Conservation (phyloP, 1,140 invertebrate genomes). For the Caenorhabditis briggsae region DNA sequence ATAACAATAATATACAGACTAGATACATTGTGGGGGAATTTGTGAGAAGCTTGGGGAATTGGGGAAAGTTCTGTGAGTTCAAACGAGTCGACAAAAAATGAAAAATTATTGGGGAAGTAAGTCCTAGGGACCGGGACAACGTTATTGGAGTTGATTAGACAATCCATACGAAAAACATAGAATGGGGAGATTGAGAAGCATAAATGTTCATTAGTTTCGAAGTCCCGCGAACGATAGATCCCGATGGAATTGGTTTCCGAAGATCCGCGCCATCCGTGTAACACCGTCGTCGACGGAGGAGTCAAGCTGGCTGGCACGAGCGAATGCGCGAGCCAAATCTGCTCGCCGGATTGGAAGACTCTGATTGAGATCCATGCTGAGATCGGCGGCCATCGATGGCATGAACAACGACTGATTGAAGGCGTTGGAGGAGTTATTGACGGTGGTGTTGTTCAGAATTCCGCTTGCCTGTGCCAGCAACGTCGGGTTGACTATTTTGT, state of each 20-base stretch:
- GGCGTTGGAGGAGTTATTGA: neutral
- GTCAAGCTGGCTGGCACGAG: neutral
- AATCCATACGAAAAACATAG: conserved; percentile 18
- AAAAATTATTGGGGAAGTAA: conserved; percentile 32
- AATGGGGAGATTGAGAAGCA: neutral
- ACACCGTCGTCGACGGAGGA: neutral
- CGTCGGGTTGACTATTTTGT: conserved; percentile 11
- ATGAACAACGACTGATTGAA: conserved; percentile 30
- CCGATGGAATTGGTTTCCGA: conserved; percentile 30
- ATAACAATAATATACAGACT: conserved; percentile 56
- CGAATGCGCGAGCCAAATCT: conserved; percentile 12
- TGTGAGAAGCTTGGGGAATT: neutral
- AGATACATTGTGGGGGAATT: conserved; percentile 21
- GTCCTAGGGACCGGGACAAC: conserved; percentile 19
- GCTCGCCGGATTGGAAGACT: conserved; percentile 22
- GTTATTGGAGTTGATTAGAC: conserved; percentile 49
- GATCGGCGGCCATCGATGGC: neutral
- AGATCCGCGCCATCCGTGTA: neutral
- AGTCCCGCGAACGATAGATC: neutral
- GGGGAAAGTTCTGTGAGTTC: no score
- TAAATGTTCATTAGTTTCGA: neutral
- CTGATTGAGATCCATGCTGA: conserved; percentile 29
- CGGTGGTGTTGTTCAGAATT: neutral
- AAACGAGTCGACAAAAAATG: neutral
- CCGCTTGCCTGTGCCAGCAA: conserved; percentile 8